A percentile compares a stretch with the other conserved stretches of the same genome.
Conservation (phyloP, 2,888 invertebrate species). For the Morinoia aosen region DNA sequence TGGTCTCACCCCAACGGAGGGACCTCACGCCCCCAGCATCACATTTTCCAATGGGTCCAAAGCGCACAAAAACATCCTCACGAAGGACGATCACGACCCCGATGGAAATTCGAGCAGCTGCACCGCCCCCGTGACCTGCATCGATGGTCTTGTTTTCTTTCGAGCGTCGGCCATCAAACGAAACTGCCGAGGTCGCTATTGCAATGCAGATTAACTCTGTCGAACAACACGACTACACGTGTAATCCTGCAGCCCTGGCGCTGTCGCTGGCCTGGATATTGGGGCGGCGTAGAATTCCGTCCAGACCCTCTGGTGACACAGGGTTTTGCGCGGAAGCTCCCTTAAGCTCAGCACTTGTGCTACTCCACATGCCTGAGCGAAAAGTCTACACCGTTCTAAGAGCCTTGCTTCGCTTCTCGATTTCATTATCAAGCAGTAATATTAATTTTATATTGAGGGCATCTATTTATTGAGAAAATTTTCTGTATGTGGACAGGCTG, state of each 20-base stretch:
- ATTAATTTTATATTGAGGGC: too few relatives aligned
- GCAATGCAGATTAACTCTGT: background rate
- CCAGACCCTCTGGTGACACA: background rate
- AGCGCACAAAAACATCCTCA: background rate
- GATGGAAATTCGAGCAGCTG: background rate
- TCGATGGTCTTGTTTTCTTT: background rate
- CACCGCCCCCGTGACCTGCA: background rate
- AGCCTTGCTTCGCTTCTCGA: too few relatives aligned
- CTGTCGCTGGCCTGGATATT: background rate
- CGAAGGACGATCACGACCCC: background rate
- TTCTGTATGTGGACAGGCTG: too few relatives aligned
- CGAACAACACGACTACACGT: constrained; percentile 12
- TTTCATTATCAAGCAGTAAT: too few relatives aligned
- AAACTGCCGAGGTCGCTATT: background rate
- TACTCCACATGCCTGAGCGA: too few relatives aligned
- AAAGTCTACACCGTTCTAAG: too few relatives aligned
- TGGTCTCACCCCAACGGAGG: too few relatives aligned
- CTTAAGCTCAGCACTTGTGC: too few relatives aligned
- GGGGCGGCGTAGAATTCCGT: background rate
- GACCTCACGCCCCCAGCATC: background rate
- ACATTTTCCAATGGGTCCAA: too few relatives aligned
- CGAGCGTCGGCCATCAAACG: background rate
- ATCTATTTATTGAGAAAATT: too few relatives aligned
- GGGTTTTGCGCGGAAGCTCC: background rate
- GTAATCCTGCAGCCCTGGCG: background rate